These are phyloP conservation scores for Drosophila obscura DNA, from an alignment of 1,140 invertebrate species.

Conservation along the genomic window DNA sequence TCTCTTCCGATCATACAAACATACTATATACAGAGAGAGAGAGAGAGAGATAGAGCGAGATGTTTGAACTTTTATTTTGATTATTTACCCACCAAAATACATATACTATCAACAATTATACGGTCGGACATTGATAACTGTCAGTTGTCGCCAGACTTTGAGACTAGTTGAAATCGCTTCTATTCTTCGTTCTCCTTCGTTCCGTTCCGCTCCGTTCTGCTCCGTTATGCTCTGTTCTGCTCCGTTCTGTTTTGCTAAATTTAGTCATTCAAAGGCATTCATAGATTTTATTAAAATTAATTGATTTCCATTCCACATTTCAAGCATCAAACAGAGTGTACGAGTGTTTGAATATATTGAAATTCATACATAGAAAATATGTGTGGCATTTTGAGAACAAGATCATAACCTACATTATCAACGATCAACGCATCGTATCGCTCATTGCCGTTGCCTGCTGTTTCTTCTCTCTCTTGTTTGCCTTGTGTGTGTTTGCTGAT, in stretches of 20 bases:
- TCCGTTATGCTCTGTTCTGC: background rate
- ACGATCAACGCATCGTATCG: slow-evolving; percentile 18
- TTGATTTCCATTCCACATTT: slow-evolving; percentile 45
- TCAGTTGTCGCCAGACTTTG: slow-evolving; percentile 1
- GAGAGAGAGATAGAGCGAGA: background rate
- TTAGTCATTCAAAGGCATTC: slow-evolving; percentile 42
- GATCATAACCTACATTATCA: slow-evolving; percentile 65
- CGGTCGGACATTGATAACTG: slow-evolving; percentile 25
- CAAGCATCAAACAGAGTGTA: background rate
- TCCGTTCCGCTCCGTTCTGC: background rate
- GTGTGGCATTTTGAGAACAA: slow-evolving; percentile 31
- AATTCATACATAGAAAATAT: slow-evolving; percentile 26
- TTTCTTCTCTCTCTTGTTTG: slow-evolving; percentile 7
- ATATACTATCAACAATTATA: slow-evolving; percentile 35
- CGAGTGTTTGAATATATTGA: background rate
- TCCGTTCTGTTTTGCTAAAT: slow-evolving; percentile 35
- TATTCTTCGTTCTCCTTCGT: slow-evolving; percentile 20
- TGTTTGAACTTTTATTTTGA: slow-evolving; percentile 27
- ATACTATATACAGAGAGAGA: background rate
- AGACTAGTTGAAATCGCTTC: slow-evolving; percentile 38
- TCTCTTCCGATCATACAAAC: slow-evolving; percentile 7
- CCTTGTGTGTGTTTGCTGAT: slow-evolving; percentile 4
- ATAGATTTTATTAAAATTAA: slow-evolving; percentile 51
- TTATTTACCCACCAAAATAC: slow-evolving; percentile 15
- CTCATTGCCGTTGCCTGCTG: slow-evolving; percentile 6